Percentiles rank a stretch among this genome's conserved stretches.
phyloP scores from a whole-genome alignment of 2,888 invertebrate species.

The Diaphora mendica region DNA sequence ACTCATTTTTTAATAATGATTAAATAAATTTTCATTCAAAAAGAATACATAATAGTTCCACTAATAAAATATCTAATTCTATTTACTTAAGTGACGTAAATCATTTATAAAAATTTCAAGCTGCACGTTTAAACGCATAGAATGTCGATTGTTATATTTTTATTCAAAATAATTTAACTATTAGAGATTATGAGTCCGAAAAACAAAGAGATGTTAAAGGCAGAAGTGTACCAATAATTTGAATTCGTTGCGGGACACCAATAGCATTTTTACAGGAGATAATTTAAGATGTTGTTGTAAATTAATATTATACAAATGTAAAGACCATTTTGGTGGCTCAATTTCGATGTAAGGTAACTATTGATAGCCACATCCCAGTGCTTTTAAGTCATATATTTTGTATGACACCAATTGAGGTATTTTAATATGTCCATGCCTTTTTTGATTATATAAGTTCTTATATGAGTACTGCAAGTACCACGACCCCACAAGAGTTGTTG shows the following conservation, averaged over 20 bases:
- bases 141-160: not conserved
- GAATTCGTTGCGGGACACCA: slow-evolving; percentile 56
- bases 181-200: not conserved
- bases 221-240: slow-evolving; percentile 7
- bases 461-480: not conserved
- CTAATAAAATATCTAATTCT: too few species aligned
- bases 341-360: slow-evolving; percentile 63
- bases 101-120: not conserved
- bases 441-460: slow-evolving; percentile 15
- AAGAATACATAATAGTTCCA: too few species aligned
- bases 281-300: slow-evolving; percentile 58
- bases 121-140: not conserved
- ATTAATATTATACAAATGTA: slow-evolving; percentile 50
- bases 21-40: too few species aligned
- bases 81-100: not conserved
- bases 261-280: slow-evolving; percentile 44
- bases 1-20: too few species aligned
- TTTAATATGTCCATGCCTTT: slow-evolving; percentile 40
- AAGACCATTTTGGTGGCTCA: slow-evolving; percentile 68
- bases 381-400: slow-evolving; percentile 54
- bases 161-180: not conserved
- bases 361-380: slow-evolving; percentile 59
- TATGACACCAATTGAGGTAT: slow-evolving; percentile 54
- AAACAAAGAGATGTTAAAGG: not conserved
- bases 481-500: not conserved